Base-by-base conservation (phyloP, 2,888 invertebrate genomes). In the Mythimna albipuncta region DNA sequence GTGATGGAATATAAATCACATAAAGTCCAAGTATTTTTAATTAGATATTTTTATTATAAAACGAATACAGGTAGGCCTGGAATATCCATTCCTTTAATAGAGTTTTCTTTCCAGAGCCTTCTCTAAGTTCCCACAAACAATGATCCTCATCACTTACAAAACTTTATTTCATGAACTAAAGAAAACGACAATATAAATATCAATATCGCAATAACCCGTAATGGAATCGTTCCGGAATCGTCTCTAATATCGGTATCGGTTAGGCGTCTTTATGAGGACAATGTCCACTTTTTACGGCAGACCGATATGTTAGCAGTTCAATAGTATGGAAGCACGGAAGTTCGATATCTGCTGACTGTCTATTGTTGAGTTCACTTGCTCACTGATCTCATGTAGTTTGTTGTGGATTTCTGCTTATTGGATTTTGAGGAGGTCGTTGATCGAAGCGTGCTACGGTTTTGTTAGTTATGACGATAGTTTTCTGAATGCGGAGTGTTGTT, bases 281-380 rank as follows among this genome's bases (percentile, higher is more conserved):
- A 91, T 89, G 91, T 90, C 91, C 91, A 90, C 89, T 91, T 92
- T 92, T 91, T 92, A 89, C 86, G 84, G 85, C 9, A 32, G 52
- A n/a, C n/a, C 57, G 59, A 75, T 81, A 93, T 88, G 90, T 94
- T 93, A 89, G 88, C 86, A 76, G 91, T 90, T 91, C 93, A 94
- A 94, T 95, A 93, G 94, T 91, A 90, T 86, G 94, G 93, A 94
- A 93, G 94, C 90, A 90, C 86, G 94, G 93, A 94, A 95, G 90
- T 91, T 81, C 85, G 87, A 86, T 90, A 89, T 89, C 87, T 85
- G 84, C 85, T 86, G 88, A 87, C 89, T 80, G 82, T 82, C 88
- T 79, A 83, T 85, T 87, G 83, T 85, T 85, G 79, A 67, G 72
- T 81, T 67, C 66, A 80, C 64, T 81, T 63, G 58, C 69, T 61